Evolutionary conservation across 2,888 invertebrate genomes (phyloP), one percentile per base, ranked within the genome.

Genomic region (Leptinotarsa rubiginosa): DNA sequence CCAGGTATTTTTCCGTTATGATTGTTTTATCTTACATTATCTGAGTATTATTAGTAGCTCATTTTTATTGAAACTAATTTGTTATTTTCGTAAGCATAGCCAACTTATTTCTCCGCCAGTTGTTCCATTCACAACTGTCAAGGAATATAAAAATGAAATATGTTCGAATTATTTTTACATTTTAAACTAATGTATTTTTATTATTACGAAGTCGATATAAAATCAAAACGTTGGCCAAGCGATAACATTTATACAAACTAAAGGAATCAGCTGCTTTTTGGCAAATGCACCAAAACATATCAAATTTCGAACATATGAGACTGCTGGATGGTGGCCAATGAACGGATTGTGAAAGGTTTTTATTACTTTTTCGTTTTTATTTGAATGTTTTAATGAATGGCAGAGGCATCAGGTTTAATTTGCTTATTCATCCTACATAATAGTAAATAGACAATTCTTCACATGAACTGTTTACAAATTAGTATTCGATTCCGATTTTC

Each of bases 281-380:
- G 79, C 78, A 78, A 78, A 75, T 74, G 75, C 72, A 75, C 70
- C 77, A 77, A 76, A 78, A 78, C 76, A 77, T 70, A 79, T 79
- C 74, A 69, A 67, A 64, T 79, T 79, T 78, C 79, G 52, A 77
- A 74, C 69, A 77, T 71, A 79, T 70, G 67, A 65, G 68, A 72
- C 70, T 31, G 47, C 74, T 77, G 77, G 77, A 64, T 15, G 54
- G 41, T 52, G 49, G 78, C 77, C 76, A 79, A 69, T 50, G 54
- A 70, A 62, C 70, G 56, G 59, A 74, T 74, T 68, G 62, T 62
- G 31, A 16, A 62, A 31, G 62, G 12, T 62, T 31, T 62, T 62
- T 62, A 41, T 16, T 41, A 62, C 16, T 31, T 41, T 62, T n/a
- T 62, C 41, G n/a, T 62, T 62, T 31, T 62, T 25, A 16, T 56